Percentiles rank a stretch among this genome's conserved stretches.
These are phyloP conservation scores for Meriones psammophilus DNA, from an alignment of 2,797 vertebrate genomes.

Conservation along the genomic window DNA sequence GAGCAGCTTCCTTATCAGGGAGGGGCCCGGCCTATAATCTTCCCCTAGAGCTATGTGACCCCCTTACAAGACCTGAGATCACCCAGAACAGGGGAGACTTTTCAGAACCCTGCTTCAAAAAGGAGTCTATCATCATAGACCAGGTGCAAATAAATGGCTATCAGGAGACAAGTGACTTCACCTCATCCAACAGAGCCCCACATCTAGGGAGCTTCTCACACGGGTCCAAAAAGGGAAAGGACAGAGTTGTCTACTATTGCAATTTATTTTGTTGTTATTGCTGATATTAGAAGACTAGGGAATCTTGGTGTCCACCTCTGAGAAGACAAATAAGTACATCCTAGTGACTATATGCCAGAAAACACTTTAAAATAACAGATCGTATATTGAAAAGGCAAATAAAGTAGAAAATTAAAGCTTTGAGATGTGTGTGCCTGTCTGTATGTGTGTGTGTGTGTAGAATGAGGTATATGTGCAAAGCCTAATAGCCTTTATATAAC, in stretches of 20 bases:
- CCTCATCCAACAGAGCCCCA: too few species aligned
- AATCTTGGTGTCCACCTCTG: neutral
- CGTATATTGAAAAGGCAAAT: conserved; percentile 31
- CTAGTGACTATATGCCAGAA: neutral
- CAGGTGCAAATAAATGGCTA: too few species aligned
- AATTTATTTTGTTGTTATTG: neutral
- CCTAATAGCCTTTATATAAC: neutral
- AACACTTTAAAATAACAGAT: conserved; percentile 16
- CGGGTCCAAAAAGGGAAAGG: neutral
- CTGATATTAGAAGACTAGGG: neutral
- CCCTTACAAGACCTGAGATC: too few species aligned
- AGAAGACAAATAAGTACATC: neutral
- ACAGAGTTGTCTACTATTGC: neutral
- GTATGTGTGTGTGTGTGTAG: neutral
- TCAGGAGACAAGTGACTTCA: too few species aligned
- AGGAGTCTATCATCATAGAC: too few species aligned
- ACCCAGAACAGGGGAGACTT: too few species aligned
- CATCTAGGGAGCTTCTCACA: neutral
- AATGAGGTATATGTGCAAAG: neutral
- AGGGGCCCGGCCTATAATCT: too few species aligned
- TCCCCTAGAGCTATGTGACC: too few species aligned
- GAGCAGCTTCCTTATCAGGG: too few species aligned
- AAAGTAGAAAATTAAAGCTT: neutral
- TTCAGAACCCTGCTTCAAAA: too few species aligned
- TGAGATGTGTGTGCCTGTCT: neutral